phyloP scores from a whole-genome alignment of 2,113 vertebrate species.

The Cacatua alba region DNA sequence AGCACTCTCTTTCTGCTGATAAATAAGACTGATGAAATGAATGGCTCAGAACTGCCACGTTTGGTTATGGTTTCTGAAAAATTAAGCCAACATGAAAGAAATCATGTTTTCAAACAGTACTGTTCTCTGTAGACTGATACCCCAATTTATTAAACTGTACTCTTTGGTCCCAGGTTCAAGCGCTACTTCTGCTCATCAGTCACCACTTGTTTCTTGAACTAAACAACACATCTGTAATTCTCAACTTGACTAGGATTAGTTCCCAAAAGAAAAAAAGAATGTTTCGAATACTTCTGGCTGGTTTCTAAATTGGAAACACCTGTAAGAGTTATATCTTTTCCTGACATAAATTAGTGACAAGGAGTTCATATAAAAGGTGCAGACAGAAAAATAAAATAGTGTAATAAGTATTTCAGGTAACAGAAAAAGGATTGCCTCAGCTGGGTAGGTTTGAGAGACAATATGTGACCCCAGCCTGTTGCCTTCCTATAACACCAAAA shows the following conservation, averaged over 20 bases:
- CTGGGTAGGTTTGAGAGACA: neutral
- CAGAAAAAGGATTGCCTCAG: neutral
- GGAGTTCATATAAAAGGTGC: constrained; percentile 36
- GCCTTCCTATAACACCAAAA: constrained; percentile 3
- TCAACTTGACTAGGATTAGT: constrained; percentile 68
- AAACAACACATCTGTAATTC: constrained; percentile 69
- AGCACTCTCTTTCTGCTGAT: constrained; percentile 62
- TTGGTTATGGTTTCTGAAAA: constrained; percentile 66
- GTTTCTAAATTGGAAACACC: constrained; percentile 76
- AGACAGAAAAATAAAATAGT: constrained; percentile 57
- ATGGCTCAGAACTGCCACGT: constrained; percentile 68
- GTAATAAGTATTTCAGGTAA: constrained; percentile 49
- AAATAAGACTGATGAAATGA: constrained; percentile 68
- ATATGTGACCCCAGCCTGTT: neutral
- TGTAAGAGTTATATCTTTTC: constrained; percentile 69
- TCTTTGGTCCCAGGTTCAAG: constrained; percentile 67
- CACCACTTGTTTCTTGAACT: constrained; percentile 67
- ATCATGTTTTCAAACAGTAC: constrained; percentile 56
- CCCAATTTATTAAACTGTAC: constrained; percentile 55
- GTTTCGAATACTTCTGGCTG: constrained; percentile 54
- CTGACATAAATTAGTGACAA: constrained; percentile 62
- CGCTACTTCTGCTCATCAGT: constrained; percentile 70
- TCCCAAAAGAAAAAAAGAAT: constrained; percentile 49
- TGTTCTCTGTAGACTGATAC: constrained; percentile 62
- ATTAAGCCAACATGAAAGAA: constrained; percentile 73